Evolutionary conservation across 2,797 vertebrate species (phyloP).

Genomic region (Menidia menidia): DNA sequence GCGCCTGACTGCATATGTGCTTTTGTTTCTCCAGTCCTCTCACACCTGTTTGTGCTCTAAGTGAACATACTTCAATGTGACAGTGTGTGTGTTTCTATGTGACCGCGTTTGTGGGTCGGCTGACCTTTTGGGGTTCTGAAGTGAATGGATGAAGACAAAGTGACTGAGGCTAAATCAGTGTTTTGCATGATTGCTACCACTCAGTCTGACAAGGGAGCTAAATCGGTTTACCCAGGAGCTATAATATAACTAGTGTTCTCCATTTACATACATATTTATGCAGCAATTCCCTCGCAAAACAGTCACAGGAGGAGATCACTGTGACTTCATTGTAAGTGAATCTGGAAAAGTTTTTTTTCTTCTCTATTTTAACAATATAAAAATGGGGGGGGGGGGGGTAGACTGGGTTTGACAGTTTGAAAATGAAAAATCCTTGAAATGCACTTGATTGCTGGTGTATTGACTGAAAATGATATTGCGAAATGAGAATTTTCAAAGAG

Average conservation of each 20-base stretch:
- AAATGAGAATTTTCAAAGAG: conserved; percentile 69
- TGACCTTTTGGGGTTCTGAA: conserved; percentile 41
- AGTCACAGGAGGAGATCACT: conserved; percentile 38
- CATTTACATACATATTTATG: conserved; percentile 62
- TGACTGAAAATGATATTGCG: conserved; percentile 72
- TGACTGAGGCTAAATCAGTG: conserved; percentile 52
- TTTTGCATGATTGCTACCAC: conserved; percentile 66
- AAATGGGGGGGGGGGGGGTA: background rate
- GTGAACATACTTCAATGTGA: conserved; percentile 1
- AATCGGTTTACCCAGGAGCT: conserved; percentile 50
- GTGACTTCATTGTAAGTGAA: conserved; percentile 52
- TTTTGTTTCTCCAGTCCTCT: background rate
- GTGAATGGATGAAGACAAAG: conserved; percentile 46
- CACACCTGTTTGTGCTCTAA: background rate
- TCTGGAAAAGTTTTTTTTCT: conserved; percentile 44
- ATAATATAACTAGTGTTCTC: conserved; percentile 58
- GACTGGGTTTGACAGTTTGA: conserved; percentile 54
- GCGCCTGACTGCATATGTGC: background rate
- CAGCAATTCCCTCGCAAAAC: conserved; percentile 22
- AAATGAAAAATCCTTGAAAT: conserved; percentile 60
- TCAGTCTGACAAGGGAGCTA: conserved; percentile 50
- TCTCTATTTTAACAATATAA: background rate
- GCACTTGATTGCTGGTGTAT: conserved; percentile 67
- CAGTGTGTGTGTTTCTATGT: background rate
- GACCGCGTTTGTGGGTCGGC: conserved; percentile 12